These are phyloP conservation scores for Tetramorium parvispinum DNA, from an alignment of 1,140 invertebrate species.

Conservation along the genomic window DNA sequence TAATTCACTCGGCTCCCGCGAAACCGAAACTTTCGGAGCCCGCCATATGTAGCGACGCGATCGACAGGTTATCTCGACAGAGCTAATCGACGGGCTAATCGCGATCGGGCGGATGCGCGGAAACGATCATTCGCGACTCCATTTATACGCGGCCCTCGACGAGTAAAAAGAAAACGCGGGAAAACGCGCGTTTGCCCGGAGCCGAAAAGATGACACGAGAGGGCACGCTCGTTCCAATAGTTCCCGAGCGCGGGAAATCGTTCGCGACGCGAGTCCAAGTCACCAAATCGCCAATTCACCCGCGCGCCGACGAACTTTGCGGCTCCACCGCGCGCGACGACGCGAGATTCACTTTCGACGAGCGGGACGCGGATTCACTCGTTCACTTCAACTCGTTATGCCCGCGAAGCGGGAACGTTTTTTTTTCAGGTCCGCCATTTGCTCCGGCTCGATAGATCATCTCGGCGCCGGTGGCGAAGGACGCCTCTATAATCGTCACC, in stretches of 20 bases:
- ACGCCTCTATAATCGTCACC: neutral
- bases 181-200: neutral
- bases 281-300: neutral
- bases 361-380: neutral
- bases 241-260: neutral
- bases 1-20: no score
- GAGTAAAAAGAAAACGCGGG: neutral
- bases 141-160: neutral
- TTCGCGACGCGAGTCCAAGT: neutral
- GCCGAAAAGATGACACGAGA: neutral
- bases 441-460: neutral
- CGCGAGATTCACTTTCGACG: neutral
- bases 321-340: neutral
- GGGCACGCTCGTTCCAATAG: neutral
- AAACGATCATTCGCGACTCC: neutral
- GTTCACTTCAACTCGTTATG: neutral
- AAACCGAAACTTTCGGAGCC: neutral
- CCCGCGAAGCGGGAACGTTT: neutral
- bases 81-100: neutral
- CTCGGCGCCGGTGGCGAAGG: neutral
- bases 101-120: neutral
- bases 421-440: neutral
- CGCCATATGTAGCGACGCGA: neutral
- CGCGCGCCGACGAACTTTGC: neutral
- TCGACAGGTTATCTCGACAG: neutral